Conservation (phyloP, 2,113 vertebrate genomes). For the Prunella fulvescens region DNA sequence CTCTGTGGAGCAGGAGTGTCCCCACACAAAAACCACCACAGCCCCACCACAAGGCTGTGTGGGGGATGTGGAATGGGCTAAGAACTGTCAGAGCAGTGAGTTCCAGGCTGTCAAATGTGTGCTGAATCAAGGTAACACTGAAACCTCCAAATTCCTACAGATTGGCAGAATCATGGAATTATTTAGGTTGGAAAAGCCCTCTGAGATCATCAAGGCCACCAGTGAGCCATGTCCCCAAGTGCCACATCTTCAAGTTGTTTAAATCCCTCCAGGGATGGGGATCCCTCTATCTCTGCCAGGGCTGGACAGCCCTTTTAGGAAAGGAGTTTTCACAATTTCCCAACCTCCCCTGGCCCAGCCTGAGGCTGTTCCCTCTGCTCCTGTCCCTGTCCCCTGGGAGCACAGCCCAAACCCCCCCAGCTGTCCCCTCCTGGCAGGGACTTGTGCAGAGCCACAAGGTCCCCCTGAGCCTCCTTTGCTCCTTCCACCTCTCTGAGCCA, state of each 20-base stretch:
- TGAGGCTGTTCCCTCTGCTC: not conserved
- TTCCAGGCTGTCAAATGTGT: not conserved
- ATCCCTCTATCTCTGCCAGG: not conserved
- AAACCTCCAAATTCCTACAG: not conserved
- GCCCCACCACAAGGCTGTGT: not conserved
- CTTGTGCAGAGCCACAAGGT: not conserved
- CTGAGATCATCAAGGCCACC: not conserved
- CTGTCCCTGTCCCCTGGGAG: not conserved
- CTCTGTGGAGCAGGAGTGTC: not conserved
- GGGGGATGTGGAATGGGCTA: not conserved
- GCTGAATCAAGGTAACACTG: rapidly evolving
- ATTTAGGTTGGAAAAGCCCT: not conserved
- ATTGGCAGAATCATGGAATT: not conserved
- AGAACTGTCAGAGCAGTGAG: not conserved
- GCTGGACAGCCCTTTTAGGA: rapidly evolving
- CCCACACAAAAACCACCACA: not conserved
- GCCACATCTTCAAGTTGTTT: not conserved
- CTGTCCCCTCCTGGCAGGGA: not conserved
- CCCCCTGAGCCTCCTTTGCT: not conserved
- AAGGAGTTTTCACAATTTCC: not conserved
- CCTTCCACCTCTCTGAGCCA: not conserved
- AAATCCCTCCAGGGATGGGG: not conserved
- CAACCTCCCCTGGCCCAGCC: not conserved
- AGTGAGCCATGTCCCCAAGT: not conserved
- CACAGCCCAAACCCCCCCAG: rapidly evolving